Evolutionary conservation across 2,888 invertebrate species (phyloP).

Genomic region (Lithosia quadra): DNA sequence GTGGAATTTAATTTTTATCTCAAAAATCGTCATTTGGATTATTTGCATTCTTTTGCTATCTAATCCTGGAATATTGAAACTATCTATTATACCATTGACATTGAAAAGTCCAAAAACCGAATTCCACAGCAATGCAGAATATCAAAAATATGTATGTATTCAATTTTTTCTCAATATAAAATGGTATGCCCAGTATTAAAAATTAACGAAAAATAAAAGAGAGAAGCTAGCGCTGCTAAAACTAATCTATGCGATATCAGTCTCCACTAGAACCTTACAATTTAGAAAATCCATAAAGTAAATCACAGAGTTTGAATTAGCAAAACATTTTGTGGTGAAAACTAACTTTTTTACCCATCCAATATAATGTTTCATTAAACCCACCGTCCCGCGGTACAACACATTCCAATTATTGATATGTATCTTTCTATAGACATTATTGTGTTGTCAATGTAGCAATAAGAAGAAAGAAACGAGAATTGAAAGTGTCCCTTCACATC

Average conservation of each 20-base stretch:
- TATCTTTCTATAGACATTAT: constrained; percentile 82
- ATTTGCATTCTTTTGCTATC: constrained; percentile 33
- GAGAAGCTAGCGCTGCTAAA: constrained; percentile 87
- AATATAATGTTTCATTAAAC: constrained; percentile 49
- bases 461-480: constrained; percentile 68
- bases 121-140: constrained; percentile 72
- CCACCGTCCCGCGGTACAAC: constrained; percentile 76
- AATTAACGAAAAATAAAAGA: constrained; percentile 71
- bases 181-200: constrained; percentile 71
- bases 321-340: constrained; percentile 81
- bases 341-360: constrained; percentile 71
- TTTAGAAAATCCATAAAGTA: constrained; percentile 86
- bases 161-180: constrained; percentile 61
- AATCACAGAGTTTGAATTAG: constrained; percentile 86
- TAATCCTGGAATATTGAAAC: constrained; percentile 32
- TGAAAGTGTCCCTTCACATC: constrained; percentile 82
- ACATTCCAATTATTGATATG: constrained; percentile 81
- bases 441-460: constrained; percentile 71
- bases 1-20: constrained; percentile 30
- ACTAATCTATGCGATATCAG: constrained; percentile 87
- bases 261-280: constrained; percentile 87
- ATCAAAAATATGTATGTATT: constrained; percentile 76
- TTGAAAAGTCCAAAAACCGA: constrained; percentile 37
- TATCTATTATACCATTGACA: constrained; percentile 38
- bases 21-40: constrained; percentile 33